Evolutionary conservation across 2,888 invertebrate species (phyloP), one percentile per base, ranked within the genome.

Genomic region (Agonopterix alstromeriana): DNA sequence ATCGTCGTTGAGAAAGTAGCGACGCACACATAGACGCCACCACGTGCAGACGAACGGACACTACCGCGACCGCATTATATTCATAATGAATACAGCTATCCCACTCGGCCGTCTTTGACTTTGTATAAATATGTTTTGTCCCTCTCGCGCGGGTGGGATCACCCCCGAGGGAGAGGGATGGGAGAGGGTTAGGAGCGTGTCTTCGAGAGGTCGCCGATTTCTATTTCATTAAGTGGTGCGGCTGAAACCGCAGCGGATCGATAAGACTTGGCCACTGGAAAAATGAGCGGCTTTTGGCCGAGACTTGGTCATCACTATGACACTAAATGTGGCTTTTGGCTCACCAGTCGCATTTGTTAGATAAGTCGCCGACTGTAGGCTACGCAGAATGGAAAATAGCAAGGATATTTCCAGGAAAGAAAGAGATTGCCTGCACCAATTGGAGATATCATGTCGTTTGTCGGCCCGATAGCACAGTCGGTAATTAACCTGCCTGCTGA

Each of bases 41-140:
- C 63, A 60, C 73, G 78, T 82, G 62, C 68, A 72, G 68, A 82
- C 80, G 77, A 83, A 84, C 86, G 76, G 82, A 85, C 86, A 86
- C 82, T 81, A 66, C 71, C 75, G 77, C 74, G 71, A 85, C 85
- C 82, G 77, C 86, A 85, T 87, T 87, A 87, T 87, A 87, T 87
- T 86, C 87, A 87, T 87, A 87, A 87, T 87, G 87, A 86, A 86
- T 88, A 88, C 82, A 83, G 85, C 87, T 80, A 80, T 88, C 87
- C 86, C 82, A 84, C 87, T 88, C 87, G 74, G 80, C 73, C 85
- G 85, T 87, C 87, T 87, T 88, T 85, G 83, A 85, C 86, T 87
- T 87, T 85, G 85, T 84, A 86, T 86, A 87, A 87, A 86, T 83
- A 88, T 86, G 79, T 82, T 87, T 79, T 72, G 79, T 88, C 88